Conservation (phyloP, 1,140 invertebrate genomes). For the Drosophila ohnishii region DNA sequence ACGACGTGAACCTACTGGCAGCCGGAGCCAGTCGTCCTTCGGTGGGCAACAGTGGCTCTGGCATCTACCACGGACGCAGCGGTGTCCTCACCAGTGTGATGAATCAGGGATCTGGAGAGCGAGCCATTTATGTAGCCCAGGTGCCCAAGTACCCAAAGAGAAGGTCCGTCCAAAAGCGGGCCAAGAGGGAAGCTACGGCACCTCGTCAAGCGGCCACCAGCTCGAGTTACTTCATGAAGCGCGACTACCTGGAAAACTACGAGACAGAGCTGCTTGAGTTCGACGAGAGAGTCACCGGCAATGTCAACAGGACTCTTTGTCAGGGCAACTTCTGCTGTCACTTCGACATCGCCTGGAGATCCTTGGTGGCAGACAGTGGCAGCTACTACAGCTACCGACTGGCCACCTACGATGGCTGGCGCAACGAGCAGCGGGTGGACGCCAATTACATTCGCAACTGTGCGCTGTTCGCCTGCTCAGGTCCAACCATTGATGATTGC, state of each 20-base stretch:
- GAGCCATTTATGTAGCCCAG: conserved; percentile 51
- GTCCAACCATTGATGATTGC: conserved; percentile 53
- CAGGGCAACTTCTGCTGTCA: conserved; percentile 60
- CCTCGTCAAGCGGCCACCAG: conserved; percentile 1
- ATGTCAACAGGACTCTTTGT: conserved; percentile 29
- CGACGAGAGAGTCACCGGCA: not conserved
- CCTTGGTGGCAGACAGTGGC: not conserved
- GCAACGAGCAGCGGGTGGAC: conserved; percentile 52
- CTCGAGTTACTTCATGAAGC: conserved; percentile 52
- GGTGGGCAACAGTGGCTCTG: conserved; percentile 79
- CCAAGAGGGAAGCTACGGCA: not conserved
- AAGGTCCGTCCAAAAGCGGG: conserved; percentile 1
- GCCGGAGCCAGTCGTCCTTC: conserved; percentile 82
- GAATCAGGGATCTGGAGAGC: conserved; percentile 44
- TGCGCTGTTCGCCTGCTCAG: conserved; percentile 61
- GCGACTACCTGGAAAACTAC: conserved; percentile 58
- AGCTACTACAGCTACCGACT: conserved; percentile 55
- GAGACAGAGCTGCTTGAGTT: conserved; percentile 26
- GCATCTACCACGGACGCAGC: conserved; percentile 82
- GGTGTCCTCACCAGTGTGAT: conserved; percentile 56
- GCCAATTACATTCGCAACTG: conserved; percentile 67
- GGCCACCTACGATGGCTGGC: conserved; percentile 65
- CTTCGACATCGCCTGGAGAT: conserved; percentile 59
- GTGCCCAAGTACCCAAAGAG: conserved; percentile 50
- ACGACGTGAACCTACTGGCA: conserved; percentile 84